These are phyloP conservation scores for Mesocentrotus franciscanus DNA, from an alignment of 53 echinoderm and acorn worm genomes.

Conservation along the genomic window DNA sequence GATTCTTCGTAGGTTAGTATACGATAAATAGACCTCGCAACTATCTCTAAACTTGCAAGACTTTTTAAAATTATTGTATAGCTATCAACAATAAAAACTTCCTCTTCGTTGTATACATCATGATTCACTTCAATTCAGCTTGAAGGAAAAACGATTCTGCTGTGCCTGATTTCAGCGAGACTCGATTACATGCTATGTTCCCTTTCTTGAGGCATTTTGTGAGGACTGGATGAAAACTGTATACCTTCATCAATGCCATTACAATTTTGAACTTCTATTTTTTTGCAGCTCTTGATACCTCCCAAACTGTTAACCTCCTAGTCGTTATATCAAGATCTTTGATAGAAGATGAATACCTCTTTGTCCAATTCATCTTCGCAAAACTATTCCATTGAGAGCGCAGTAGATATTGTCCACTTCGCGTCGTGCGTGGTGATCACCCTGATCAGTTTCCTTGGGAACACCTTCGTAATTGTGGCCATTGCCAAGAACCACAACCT, in stretches of 20 bases:
- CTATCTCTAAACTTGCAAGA: no score
- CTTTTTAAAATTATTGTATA: no score
- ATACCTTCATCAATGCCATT: not conserved
- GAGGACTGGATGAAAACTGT: not conserved
- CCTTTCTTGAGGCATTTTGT: not conserved
- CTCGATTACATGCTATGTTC: not conserved
- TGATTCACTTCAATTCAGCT: not conserved
- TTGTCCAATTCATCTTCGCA: not conserved
- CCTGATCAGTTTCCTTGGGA: constrained; percentile 52
- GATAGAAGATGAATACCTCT: constrained; percentile 5
- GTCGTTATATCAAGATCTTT: not conserved
- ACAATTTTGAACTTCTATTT: not conserved
- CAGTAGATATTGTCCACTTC: not conserved
- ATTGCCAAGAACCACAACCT: constrained; percentile 62
- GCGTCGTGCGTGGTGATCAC: not conserved
- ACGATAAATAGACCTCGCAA: no score
- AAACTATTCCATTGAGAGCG: not conserved
- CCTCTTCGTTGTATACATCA: not conserved
- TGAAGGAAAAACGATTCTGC: not conserved
- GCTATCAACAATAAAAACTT: not conserved
- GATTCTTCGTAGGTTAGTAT: not conserved
- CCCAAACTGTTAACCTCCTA: not conserved
- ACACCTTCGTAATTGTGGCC: constrained; percentile 68
- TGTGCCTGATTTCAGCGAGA: not conserved
- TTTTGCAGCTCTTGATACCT: not conserved